A percentile compares a stretch with the other conserved stretches of the same genome.
These are phyloP conservation scores for Lamellibrachia satsuma DNA, from an alignment of 2,888 invertebrate species.

Conservation along the genomic window DNA sequence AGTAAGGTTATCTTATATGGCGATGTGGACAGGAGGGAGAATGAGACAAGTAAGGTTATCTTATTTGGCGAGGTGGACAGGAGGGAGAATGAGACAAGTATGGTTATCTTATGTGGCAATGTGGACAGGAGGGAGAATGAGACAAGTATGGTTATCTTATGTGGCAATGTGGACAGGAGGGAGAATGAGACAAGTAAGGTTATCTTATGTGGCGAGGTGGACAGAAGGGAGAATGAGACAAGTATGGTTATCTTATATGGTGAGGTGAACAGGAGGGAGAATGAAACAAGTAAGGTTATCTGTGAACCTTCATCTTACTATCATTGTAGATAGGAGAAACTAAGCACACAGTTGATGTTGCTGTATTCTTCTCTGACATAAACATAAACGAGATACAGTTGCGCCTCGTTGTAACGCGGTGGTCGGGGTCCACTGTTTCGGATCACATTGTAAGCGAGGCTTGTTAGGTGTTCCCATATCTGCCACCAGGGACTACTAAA, in stretches of 20 bases:
- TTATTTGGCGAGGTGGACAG: background rate
- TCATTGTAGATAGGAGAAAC: background rate
- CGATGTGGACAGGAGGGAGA: constrained; percentile 95
- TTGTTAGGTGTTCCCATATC: too few relatives aligned
- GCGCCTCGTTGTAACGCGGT: too few relatives aligned
- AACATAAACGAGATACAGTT: background rate
- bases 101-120: constrained; percentile 82
- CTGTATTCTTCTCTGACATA: background rate
- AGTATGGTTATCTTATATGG: constrained; percentile 76
- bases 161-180: constrained; percentile 95
- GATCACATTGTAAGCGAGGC: too few relatives aligned
- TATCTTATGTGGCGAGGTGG: background rate
- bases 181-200: constrained; percentile 71
- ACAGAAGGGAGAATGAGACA: background rate
- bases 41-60: constrained; percentile 52
- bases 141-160: constrained; percentile 68
- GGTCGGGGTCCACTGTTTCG: too few relatives aligned
- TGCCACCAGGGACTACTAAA: too few relatives aligned
- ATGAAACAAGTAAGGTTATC: constrained; percentile 52
- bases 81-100: background rate
- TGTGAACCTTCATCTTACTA: background rate
- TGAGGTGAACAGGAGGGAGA: constrained; percentile 95
- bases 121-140: constrained; percentile 78
- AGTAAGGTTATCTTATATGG: constrained; percentile 76
- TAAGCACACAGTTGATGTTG: background rate